Conservation (phyloP, 2,888 invertebrate genomes). For the Tineola bisselliella region DNA sequence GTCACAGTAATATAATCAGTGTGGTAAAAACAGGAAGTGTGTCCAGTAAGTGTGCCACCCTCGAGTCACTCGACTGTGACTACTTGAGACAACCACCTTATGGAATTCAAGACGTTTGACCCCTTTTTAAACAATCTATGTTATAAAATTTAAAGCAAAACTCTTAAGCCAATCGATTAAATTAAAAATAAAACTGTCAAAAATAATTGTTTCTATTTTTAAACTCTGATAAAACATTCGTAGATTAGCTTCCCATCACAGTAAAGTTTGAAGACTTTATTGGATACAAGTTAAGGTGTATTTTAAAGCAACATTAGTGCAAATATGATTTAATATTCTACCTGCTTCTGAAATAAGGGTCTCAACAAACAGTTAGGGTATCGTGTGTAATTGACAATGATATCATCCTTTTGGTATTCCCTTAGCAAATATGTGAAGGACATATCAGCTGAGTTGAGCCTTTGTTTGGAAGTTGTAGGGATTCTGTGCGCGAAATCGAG, state of each 20-base stretch:
- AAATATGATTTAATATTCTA: neutral
- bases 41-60: neutral
- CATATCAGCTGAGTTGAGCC: neutral
- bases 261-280: too few species aligned
- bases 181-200: too few species aligned
- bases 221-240: too few species aligned
- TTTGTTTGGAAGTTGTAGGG: neutral
- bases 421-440: neutral
- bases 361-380: neutral
- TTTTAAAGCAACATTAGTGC: too few species aligned
- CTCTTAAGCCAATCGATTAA: too few species aligned
- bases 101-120: neutral
- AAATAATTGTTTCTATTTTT: too few species aligned
- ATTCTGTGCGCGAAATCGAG: too few species aligned
- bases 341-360: neutral
- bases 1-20: neutral
- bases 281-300: too few species aligned
- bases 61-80: neutral
- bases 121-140: neutral
- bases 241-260: too few species aligned
- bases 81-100: neutral
- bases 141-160: too few species aligned
- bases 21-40: neutral
- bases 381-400: neutral
- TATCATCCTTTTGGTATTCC: neutral